Evolutionary conservation across 2,888 invertebrate genomes (phyloP).

Genomic region (Pyrgus malvae): DNA sequence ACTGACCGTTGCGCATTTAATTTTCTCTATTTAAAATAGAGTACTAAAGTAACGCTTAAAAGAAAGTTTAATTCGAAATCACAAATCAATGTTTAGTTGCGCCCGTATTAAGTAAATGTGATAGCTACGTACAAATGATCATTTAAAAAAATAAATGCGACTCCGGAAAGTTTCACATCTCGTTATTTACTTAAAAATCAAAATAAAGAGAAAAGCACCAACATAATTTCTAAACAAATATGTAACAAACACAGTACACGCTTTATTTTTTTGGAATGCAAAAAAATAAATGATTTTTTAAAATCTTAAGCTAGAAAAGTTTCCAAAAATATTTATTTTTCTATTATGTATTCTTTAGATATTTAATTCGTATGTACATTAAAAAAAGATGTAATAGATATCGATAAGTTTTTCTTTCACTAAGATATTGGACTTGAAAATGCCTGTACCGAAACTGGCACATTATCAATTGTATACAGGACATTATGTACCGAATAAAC

Average conservation of each 20-base stretch:
- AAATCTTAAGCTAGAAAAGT: slow-evolving; percentile 37
- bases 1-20: slow-evolving; percentile 11
- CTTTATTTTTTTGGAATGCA: slow-evolving; percentile 39
- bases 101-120: neutral
- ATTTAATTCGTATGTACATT: neutral
- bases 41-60: neutral
- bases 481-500: no score
- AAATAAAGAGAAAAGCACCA: slow-evolving; percentile 29
- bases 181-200: slow-evolving; percentile 8
- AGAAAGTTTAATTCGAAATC: no score
- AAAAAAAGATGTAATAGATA: neutral
- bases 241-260: slow-evolving; percentile 3
- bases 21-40: neutral
- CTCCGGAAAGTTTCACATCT: slow-evolving; percentile 13
- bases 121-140: neutral
- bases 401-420: neutral
- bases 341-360: slow-evolving; percentile 4
- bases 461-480: no score
- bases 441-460: neutral
- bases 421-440: neutral
- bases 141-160: slow-evolving; percentile 21
- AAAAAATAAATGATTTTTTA: slow-evolving; percentile 29
- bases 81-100: no score
- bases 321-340: slow-evolving; percentile 41
- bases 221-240: slow-evolving; percentile 21